Evolutionary conservation across 2,113 vertebrate species (phyloP).

Genomic region (Neotoma lepida): DNA sequence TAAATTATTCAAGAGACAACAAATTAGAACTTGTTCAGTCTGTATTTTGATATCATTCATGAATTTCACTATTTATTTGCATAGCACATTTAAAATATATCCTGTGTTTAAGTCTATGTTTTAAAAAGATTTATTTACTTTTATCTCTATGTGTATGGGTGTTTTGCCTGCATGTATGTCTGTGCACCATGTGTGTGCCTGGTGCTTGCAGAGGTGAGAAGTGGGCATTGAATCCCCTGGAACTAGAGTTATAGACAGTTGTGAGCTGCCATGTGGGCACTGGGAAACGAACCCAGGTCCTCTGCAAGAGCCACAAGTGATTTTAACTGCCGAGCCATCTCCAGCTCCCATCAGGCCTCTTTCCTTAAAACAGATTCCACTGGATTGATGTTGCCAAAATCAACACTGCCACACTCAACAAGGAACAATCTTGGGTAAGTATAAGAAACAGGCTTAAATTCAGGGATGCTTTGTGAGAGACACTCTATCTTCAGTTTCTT

Average conservation of each 20-base stretch:
- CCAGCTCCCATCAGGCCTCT: neutral
- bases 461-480: neutral
- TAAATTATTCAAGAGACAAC: neutral
- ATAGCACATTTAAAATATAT: constrained; percentile 1
- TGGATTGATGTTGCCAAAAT: neutral
- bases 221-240: neutral
- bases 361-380: neutral
- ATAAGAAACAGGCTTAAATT: neutral
- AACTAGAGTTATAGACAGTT: neutral
- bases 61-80: neutral
- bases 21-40: neutral
- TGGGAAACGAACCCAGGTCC: neutral
- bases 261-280: neutral
- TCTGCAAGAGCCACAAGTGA: neutral
- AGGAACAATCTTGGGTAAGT: neutral
- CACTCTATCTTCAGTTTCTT: neutral
- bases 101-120: neutral
- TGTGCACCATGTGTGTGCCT: neutral
- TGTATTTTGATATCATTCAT: neutral
- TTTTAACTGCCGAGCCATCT: neutral
- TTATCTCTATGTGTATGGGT: neutral
- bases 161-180: neutral
- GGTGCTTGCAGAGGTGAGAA: neutral
- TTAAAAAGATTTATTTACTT: neutral
- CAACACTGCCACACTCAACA: neutral